Percentiles rank a stretch among this genome's conserved stretches.
Conservation (phyloP, 2,888 invertebrate genomes). For the Archips crataeganus region DNA sequence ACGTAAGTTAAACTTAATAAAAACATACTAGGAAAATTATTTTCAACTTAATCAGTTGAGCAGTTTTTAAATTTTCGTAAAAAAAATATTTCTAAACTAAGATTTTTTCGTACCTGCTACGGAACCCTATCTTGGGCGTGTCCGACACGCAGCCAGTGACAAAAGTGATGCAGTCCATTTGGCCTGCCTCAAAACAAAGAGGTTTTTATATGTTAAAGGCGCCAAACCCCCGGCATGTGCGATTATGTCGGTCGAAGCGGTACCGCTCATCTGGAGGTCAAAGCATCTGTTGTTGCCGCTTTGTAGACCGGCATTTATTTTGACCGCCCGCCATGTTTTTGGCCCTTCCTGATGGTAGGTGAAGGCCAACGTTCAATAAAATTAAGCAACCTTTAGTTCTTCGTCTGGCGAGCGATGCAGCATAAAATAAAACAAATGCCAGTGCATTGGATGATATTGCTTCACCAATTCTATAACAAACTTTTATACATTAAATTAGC, state of each 20-base stretch:
- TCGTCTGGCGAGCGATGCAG: background rate
- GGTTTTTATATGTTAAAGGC: slow-evolving; percentile 61
- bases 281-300: slow-evolving; percentile 41
- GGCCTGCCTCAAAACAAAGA: slow-evolving; percentile 58
- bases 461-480: background rate
- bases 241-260: slow-evolving; percentile 56
- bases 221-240: slow-evolving; percentile 59
- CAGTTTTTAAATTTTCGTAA: too few relatives aligned
- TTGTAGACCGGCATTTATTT: slow-evolving; percentile 21
- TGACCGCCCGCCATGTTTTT: slow-evolving; percentile 1
- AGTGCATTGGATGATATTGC: background rate
- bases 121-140: too few relatives aligned
- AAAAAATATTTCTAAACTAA: too few relatives aligned
- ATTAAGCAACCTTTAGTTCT: background rate
- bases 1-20: too few relatives aligned
- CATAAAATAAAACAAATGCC: slow-evolving; percentile 1
- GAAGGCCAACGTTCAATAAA: background rate
- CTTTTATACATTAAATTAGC: background rate
- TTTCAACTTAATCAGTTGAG: too few relatives aligned
- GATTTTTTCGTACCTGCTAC: too few relatives aligned
- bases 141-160: too few relatives aligned
- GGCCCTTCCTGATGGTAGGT: background rate
- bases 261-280: slow-evolving; percentile 66
- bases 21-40: too few relatives aligned
- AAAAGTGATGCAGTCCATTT: slow-evolving; percentile 57